These are phyloP conservation scores for Botia kubotai DNA, from an alignment of 2,797 vertebrate genomes.

Conservation along the genomic window DNA sequence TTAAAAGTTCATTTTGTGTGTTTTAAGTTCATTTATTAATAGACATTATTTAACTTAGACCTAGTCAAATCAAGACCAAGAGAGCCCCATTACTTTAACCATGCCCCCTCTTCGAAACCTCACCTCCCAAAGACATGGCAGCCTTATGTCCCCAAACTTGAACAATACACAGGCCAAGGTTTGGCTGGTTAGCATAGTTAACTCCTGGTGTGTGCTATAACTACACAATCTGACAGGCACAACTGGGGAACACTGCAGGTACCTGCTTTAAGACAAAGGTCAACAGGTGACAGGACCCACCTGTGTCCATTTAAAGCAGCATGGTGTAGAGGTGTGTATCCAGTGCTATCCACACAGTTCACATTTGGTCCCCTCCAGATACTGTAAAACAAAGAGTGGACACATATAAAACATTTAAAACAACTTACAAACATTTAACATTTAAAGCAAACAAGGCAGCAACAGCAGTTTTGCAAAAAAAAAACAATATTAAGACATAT, in stretches of 20 bases:
- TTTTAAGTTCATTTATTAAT: no score
- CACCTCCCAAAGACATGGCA: background rate
- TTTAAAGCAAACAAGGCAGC: no score
- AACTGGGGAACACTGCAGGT: background rate
- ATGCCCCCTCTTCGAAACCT: background rate
- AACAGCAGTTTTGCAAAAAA: no score
- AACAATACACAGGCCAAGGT: no score
- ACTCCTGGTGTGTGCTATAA: no score
- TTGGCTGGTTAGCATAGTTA: no score
- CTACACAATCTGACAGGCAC: no score
- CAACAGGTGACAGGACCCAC: conserved; percentile 72
- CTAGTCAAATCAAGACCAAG: background rate
- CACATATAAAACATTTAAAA: background rate
- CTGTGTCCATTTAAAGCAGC: conserved; percentile 95
- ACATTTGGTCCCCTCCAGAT: conserved; percentile 99
- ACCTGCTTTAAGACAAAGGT: background rate
- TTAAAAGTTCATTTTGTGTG: no score
- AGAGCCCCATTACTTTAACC: background rate
- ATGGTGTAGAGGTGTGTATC: conserved; percentile 96
- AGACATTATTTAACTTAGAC: no score
- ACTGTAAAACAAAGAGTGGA: conserved; percentile 72
- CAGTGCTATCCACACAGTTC: conserved; percentile 97
- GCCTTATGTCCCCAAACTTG: no score
- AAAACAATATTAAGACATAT: no score
- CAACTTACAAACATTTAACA: background rate